Base-by-base conservation (phyloP, 2,888 invertebrate genomes). In the Periphyllus acericola region DNA sequence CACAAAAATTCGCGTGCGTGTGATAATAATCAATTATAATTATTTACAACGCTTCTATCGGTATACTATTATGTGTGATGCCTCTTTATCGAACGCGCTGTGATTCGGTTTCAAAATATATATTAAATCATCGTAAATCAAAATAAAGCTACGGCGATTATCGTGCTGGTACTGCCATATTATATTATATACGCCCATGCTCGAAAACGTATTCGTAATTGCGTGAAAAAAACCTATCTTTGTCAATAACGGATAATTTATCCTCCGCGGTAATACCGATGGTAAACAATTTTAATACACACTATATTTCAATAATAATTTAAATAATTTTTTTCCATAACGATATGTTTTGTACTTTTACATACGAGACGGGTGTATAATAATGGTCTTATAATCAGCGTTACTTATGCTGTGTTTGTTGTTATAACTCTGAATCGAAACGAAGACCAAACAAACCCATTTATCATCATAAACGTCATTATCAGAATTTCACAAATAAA, bases 401-500 rank as follows among this genome's bases (percentile, higher is more conserved):
- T 80, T 80, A 80, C 66, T 80, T 66, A 66, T 80, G 9, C 11
- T 29, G 17, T 25, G 80, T 80, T 66, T 80, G 40, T 80, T 66
- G 36, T 60, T 60, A 60, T 79, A 40, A n/a, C 80, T 80, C 21
- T 21, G 66, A 66, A 80, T 80, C 17, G 40, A 80, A 80, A n/a
- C 36, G 66, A n/a, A 36, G 40, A 40, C 66, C 36, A 6, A 80
- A 19, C 36, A 40, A 40, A 29, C 29, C 66, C 52, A 72, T 83
- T 83, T 83, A 83, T 83, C 72, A 83, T 83, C 72, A 52, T 72
- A 72, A 83, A 72, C 72, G 46, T 46, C 72, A 72, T 52, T 72
- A 72, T 83, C 72, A 29, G 72, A 52, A 83, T 83, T 83, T 72
- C 34, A 83, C 72, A 19, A 72, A 72, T 83, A 83, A 83, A 83